Conservation (phyloP, 1,140 invertebrate genomes). For the Pseudachorutes palmiensis region DNA sequence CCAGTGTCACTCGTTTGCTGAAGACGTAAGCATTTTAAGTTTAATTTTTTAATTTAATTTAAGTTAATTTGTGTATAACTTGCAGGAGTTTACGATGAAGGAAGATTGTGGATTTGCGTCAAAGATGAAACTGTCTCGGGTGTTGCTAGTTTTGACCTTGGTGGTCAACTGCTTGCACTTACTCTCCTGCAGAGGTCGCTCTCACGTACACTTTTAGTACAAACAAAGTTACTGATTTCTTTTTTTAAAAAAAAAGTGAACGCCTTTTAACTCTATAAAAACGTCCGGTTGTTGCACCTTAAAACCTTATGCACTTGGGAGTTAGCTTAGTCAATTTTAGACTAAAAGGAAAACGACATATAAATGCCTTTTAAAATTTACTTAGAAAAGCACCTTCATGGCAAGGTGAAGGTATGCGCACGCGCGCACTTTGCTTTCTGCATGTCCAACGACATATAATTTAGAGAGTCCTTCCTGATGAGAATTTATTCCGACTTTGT, state of each 20-base stretch:
- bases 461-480: too few species aligned
- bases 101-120: slow-evolving; percentile 1
- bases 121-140: background rate
- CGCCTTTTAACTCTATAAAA: background rate
- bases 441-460: too few species aligned
- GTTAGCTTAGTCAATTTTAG: background rate
- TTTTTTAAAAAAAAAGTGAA: background rate
- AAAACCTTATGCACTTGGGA: background rate
- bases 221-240: too few species aligned
- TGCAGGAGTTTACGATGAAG: slow-evolving; percentile 7
- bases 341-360: background rate
- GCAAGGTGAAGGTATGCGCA: too few species aligned
- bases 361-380: too few species aligned
- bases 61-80: slow-evolving; percentile 3
- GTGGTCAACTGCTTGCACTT: too few species aligned
- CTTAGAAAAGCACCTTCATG: too few species aligned
- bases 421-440: too few species aligned
- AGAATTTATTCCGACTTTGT: too few species aligned
- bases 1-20: background rate
- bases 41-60: background rate
- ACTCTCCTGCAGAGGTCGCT: too few species aligned
- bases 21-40: background rate
- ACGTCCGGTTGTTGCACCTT: slow-evolving; percentile 11
- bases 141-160: background rate
- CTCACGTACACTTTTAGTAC: too few species aligned